Evolutionary conservation across 1,140 invertebrate genomes (phyloP).

Genomic region (Dreissena polymorpha): DNA sequence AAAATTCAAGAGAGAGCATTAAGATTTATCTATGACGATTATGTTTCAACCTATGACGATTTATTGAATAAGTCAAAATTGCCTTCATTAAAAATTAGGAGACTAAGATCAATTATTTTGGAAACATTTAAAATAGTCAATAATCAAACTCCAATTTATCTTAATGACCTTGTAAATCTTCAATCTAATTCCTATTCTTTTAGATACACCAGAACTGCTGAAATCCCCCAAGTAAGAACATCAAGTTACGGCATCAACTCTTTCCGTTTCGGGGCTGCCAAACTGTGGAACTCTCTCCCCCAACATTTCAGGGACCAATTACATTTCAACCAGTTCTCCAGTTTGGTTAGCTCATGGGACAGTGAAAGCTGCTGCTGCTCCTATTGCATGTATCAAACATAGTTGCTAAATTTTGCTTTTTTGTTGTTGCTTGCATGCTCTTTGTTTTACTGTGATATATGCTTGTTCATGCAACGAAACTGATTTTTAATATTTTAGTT

Average conservation of each 20-base stretch:
- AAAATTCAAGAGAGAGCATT: too few relatives aligned
- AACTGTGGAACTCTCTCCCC: conserved; percentile 22
- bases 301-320: not conserved
- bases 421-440: too few relatives aligned
- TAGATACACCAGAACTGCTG: conserved; percentile 12
- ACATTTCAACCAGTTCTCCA: not conserved
- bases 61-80: too few relatives aligned
- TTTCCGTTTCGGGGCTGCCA: conserved; percentile 12
- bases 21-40: too few relatives aligned
- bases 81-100: conserved; percentile 32
- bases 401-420: too few relatives aligned
- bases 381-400: not conserved
- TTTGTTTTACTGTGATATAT: too few relatives aligned
- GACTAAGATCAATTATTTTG: not conserved
- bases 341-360: conserved; percentile 1
- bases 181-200: not conserved
- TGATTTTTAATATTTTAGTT: too few relatives aligned
- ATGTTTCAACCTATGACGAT: too few relatives aligned
- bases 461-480: too few relatives aligned
- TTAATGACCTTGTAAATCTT: not conserved
- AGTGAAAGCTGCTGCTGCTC: not conserved
- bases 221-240: conserved; percentile 25
- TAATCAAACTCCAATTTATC: conserved; percentile 1
- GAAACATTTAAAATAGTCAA: conserved; percentile 8
- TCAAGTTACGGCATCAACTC: conserved; percentile 35